phyloP scores from a whole-genome alignment of 2,113 vertebrate species.

The Oceanodroma tethys region DNA sequence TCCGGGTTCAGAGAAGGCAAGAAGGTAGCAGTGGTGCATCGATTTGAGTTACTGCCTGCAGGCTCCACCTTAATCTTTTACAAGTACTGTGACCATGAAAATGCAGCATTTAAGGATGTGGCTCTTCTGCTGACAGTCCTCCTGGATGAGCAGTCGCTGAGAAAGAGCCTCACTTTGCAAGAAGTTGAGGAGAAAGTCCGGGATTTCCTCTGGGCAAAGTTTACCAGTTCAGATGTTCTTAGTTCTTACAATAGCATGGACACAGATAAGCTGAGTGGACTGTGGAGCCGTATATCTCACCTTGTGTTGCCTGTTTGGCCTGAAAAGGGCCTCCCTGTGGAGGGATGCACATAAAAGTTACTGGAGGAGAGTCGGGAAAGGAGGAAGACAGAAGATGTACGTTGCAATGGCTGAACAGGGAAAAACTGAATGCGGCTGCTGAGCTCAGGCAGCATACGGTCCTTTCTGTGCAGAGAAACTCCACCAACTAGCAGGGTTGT shows the following conservation, averaged over 20 bases:
- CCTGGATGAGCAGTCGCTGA: slow-evolving; percentile 76
- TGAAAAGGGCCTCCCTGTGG: slow-evolving; percentile 59
- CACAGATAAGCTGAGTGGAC: slow-evolving; percentile 77
- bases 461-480: background rate
- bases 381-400: background rate
- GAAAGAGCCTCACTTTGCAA: slow-evolving; percentile 63
- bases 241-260: slow-evolving; percentile 73
- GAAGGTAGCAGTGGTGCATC: slow-evolving; percentile 87
- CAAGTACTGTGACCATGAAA: slow-evolving; percentile 97
- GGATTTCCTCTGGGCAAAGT: slow-evolving; percentile 82
- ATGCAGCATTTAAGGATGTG: slow-evolving; percentile 87
- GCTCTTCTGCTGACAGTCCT: slow-evolving; percentile 88
- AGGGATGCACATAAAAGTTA: slow-evolving; percentile 55
- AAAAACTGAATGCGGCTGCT: background rate
- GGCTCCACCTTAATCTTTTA: slow-evolving; percentile 93
- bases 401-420: background rate
- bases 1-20: slow-evolving; percentile 78
- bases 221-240: slow-evolving; percentile 47
- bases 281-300: slow-evolving; percentile 84
- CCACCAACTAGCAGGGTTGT: background rate
- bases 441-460: background rate
- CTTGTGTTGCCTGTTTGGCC: slow-evolving; percentile 76
- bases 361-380: background rate
- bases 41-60: slow-evolving; percentile 88
- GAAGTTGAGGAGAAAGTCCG: slow-evolving; percentile 90